Base-by-base conservation (phyloP, 2,888 invertebrate species). In the Mamestra brassicae region DNA sequence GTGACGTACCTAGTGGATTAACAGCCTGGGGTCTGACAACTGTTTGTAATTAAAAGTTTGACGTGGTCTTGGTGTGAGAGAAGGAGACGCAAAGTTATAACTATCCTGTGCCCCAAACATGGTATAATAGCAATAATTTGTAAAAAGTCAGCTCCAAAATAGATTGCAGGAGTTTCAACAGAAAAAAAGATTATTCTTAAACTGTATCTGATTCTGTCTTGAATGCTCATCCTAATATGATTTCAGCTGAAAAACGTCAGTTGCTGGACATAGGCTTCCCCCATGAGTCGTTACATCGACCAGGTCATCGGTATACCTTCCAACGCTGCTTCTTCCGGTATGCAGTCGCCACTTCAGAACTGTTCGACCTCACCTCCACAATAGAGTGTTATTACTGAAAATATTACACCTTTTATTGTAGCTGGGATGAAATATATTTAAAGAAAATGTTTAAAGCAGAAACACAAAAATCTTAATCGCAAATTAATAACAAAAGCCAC, bases 41-140 rank as follows among this genome's bases (percentile, higher is more conserved):
- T 80, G 36, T 45, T 2, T 47, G 11, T 26, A 57, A 75, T 60
- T 26, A 47, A 47, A 47, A 38, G 8, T 54, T 61, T 50, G 10
- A 5, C 17, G 58, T 11, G n/a, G 34, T 61, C 11, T 17, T 11
- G 15, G 26, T 50, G 2, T 38, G 15, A 38, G 36, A 61, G 15
- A 38, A 69, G 55, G 4, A 26, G 3, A 26, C 10, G 8, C 4
- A 55, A 11, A n/a, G 4, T 26, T 55, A 26, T n/a, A 54, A 54
- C 54, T 10, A 26, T n/a, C n/a, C 4, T 34, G 55, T 34, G 26
- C 4, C 5, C 5, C 34, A 34, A 57, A 5, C 34, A 57, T 6
- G 47, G 7, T 52, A 1, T 52, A 17, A 3, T 52, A 17, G 17
- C 52, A 15, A 52, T 2, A 3, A 17, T 52, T 54, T n/a, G n/a